phyloP scores from a whole-genome alignment of 2,888 invertebrate genomes.

The Eurois occulta region DNA sequence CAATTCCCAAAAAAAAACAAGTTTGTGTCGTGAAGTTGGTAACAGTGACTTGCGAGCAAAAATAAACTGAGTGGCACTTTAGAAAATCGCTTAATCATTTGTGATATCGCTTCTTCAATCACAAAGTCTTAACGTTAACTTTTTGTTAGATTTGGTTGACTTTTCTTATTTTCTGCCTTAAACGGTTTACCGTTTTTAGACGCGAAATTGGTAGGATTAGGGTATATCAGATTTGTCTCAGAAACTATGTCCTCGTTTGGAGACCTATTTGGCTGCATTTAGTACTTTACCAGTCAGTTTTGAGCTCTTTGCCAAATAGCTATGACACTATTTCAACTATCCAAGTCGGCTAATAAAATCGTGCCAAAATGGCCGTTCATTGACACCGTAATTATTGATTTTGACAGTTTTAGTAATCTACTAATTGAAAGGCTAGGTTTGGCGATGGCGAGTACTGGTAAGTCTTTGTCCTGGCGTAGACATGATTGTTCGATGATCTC shows the following conservation, averaged over 20 bases:
- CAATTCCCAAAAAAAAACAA: background rate
- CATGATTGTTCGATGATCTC: background rate
- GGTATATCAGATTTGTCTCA: background rate
- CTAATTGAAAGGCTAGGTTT: background rate
- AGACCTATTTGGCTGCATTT: background rate
- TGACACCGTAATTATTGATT: background rate
- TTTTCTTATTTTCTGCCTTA: constrained; percentile 3
- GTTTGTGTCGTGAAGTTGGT: constrained; percentile 1
- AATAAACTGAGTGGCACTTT: constrained; percentile 17
- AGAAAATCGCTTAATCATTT: constrained; percentile 30
- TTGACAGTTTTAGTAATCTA: background rate
- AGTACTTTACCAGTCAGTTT: background rate
- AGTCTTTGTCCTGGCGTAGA: background rate
- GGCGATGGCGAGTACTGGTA: background rate
- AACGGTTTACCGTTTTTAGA: background rate
- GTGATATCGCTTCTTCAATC: constrained; percentile 18
- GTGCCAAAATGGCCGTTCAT: constrained; percentile 1
- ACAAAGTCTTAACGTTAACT: constrained; percentile 7
- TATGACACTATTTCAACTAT: background rate
- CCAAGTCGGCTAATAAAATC: background rate
- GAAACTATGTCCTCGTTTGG: background rate
- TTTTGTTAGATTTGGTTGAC: constrained; percentile 2
- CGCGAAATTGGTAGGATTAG: background rate
- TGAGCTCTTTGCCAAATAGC: background rate
- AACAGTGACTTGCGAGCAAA: constrained; percentile 13